phyloP scores from a whole-genome alignment of 2,888 invertebrate species.

The Orthosia incerta region DNA sequence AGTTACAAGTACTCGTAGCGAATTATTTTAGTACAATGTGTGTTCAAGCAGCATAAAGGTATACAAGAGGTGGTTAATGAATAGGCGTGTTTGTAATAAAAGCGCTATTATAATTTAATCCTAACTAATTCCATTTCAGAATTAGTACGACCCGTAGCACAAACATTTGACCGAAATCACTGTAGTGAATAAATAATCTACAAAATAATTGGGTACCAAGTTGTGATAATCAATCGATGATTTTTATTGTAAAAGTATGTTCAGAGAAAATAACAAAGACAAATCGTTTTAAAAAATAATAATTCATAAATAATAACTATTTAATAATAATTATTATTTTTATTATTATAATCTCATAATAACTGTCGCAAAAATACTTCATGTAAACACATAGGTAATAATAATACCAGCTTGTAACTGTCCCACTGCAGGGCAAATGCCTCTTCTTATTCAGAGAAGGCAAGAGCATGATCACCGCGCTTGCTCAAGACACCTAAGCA shows the following conservation, averaged over 20 bases:
- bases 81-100: neutral
- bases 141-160: neutral
- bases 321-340: too few species aligned
- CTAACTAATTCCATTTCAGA: slow-evolving; percentile 1
- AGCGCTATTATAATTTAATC: slow-evolving; percentile 12
- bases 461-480: too few species aligned
- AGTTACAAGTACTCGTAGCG: neutral
- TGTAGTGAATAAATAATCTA: neutral
- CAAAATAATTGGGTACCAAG: neutral
- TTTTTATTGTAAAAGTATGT: too few species aligned
- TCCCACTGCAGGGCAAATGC: too few species aligned
- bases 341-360: too few species aligned
- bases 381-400: neutral
- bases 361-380: neutral
- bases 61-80: slow-evolving; percentile 24
- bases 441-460: too few species aligned
- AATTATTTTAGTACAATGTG: neutral
- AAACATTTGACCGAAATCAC: neutral
- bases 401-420: too few species aligned
- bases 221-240: too few species aligned
- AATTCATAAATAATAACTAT: too few species aligned
- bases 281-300: too few species aligned
- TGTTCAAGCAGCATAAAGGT: neutral
- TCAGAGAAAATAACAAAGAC: too few species aligned
- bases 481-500: too few species aligned